phyloP scores from a whole-genome alignment of 2,797 vertebrate genomes.

The Falco berigora region DNA sequence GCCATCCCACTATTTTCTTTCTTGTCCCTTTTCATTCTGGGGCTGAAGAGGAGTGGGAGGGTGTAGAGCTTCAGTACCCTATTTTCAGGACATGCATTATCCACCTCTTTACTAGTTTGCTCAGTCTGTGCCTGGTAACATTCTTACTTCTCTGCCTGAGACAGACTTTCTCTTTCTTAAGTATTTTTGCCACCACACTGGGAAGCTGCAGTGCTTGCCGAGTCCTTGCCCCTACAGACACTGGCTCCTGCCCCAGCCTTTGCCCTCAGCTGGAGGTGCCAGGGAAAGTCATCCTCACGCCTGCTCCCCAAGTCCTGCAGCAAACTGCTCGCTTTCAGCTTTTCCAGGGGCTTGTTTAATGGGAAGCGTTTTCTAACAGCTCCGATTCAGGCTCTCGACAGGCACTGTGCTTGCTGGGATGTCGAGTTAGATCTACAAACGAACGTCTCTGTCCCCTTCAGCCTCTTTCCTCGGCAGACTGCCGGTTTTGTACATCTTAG shows the following conservation, averaged over 20 bases:
- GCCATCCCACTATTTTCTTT: background rate
- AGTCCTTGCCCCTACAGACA: background rate
- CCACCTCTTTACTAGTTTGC: background rate
- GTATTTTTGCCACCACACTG: background rate
- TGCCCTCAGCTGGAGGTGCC: background rate
- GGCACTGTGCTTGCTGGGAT: background rate
- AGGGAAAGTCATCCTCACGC: background rate
- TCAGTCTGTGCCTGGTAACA: background rate
- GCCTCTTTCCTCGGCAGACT: background rate
- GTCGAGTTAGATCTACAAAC: background rate
- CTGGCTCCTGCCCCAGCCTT: background rate
- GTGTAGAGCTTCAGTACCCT: background rate
- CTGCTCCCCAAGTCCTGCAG: background rate
- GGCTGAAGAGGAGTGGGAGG: too few relatives aligned
- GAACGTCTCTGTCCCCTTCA: background rate
- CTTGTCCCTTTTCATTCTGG: background rate
- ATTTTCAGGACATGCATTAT: background rate
- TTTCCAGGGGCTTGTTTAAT: background rate
- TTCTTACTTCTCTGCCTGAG: background rate
- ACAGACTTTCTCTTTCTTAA: background rate
- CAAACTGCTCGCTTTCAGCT: background rate
- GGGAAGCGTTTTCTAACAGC: background rate
- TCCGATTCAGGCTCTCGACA: background rate
- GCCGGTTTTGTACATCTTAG: background rate
- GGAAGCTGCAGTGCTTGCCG: background rate